These are phyloP conservation scores for Microchrysa polita DNA, from an alignment of 2,888 invertebrate genomes.

Conservation along the genomic window DNA sequence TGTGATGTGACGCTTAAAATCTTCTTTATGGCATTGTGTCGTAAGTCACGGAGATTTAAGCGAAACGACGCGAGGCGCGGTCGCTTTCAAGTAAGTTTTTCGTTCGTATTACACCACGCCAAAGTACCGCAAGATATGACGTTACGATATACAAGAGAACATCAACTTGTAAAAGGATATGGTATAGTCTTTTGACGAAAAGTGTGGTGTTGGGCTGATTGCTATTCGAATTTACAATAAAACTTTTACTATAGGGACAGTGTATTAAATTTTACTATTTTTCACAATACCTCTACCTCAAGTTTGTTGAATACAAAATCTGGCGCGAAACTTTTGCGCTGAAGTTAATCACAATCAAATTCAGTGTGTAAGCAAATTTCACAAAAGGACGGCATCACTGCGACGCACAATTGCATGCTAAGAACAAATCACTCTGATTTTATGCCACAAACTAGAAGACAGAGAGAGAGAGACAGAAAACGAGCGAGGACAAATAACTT, in stretches of 20 bases:
- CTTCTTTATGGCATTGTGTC: slow-evolving; percentile 47
- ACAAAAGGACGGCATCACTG: not conserved
- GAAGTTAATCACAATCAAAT: no score
- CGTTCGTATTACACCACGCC: slow-evolving; percentile 20
- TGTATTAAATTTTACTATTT: not conserved
- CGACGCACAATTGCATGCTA: not conserved
- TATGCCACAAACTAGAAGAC: not conserved
- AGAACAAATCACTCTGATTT: slow-evolving; percentile 2
- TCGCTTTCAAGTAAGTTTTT: slow-evolving; percentile 14
- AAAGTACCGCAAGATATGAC: not conserved
- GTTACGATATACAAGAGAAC: not conserved
- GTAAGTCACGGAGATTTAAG: slow-evolving; percentile 47
- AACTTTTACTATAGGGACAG: not conserved
- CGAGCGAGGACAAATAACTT: slow-evolving; percentile 12
- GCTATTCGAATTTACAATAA: no score
- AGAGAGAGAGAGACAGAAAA: no score
- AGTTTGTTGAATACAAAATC: no score
- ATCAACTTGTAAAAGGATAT: not conserved
- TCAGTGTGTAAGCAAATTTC: not conserved
- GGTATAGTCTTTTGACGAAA: no score
- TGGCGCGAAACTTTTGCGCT: no score
- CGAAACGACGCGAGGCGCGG: no score
- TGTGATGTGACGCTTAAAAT: slow-evolving; percentile 43
- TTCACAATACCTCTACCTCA: not conserved
- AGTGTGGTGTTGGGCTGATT: not conserved